Evolutionary conservation across 2,797 vertebrate genomes (phyloP).

Genomic region (Molossus molossus): DNA sequence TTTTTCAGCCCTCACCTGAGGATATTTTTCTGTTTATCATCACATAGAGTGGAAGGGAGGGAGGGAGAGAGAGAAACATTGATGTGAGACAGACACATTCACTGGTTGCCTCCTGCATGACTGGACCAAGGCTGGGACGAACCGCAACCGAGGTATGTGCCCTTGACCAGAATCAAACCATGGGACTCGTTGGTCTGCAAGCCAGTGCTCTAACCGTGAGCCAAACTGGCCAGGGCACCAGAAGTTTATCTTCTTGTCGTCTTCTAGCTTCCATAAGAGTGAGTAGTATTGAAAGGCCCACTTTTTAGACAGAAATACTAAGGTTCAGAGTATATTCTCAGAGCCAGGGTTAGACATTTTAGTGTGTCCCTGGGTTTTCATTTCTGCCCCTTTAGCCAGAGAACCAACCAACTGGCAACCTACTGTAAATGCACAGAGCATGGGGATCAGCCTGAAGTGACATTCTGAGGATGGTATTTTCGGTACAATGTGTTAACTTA

Average conservation of each 20-base stretch:
- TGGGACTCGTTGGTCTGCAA: background rate
- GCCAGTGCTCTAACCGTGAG: background rate
- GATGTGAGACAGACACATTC: background rate
- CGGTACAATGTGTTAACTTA: background rate
- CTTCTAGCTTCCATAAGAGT: background rate
- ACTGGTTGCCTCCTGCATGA: background rate
- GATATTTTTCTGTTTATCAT: background rate
- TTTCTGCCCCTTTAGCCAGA: background rate
- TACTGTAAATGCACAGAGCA: fast-evolving
- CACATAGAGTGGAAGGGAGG: background rate
- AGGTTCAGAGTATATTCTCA: background rate
- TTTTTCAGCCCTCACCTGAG: background rate
- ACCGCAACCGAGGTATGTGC: background rate
- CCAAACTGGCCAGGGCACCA: background rate
- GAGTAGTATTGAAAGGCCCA: background rate
- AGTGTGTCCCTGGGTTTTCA: conserved; percentile 22
- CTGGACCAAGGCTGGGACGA: background rate
- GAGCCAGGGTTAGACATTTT: background rate
- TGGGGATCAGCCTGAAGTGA: background rate
- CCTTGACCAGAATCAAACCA: background rate
- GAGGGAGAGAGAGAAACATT: background rate
- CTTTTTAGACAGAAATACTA: conserved; percentile 43
- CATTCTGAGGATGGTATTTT: background rate
- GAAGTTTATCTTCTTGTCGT: background rate
- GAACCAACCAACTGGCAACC: background rate